Conservation (phyloP, 1,140 invertebrate species). For the Rhyacophila brunnea region DNA sequence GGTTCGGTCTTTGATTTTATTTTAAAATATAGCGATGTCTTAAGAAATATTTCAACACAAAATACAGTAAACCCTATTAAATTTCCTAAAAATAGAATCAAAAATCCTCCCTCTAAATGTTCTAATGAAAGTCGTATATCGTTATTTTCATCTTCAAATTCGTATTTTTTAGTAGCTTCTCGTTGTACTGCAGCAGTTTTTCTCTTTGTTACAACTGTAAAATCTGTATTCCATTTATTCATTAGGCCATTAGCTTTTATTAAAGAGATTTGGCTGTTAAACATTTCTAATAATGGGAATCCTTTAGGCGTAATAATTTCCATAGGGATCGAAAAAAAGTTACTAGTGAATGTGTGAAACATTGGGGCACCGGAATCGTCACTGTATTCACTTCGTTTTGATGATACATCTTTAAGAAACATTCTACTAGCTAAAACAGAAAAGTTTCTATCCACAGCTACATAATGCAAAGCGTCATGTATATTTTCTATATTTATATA, state of each 20-base stretch:
- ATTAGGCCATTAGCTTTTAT: conserved; percentile 50
- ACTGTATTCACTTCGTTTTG: conserved; percentile 43
- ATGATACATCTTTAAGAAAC: conserved; percentile 42
- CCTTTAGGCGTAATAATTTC: conserved; percentile 54
- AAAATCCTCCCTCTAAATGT: conserved; percentile 53
- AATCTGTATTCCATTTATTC: conserved; percentile 39
- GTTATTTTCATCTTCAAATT: conserved; percentile 13
- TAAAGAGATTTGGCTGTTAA: conserved; percentile 44
- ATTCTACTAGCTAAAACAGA: conserved; percentile 43
- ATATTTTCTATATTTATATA: conserved; percentile 42
- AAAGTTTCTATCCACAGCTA: conserved; percentile 46
- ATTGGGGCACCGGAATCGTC: conserved; percentile 39
- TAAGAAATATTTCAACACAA: conserved; percentile 37
- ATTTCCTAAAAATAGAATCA: conserved; percentile 45
- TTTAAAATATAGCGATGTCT: background rate
- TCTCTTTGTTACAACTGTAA: conserved; percentile 29
- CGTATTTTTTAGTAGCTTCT: conserved; percentile 32
- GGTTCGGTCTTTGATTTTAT: background rate
- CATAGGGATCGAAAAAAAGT: conserved; percentile 52
- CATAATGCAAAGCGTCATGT: conserved; percentile 42
- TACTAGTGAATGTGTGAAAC: conserved; percentile 44
- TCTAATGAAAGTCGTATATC: conserved; percentile 46
- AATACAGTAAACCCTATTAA: conserved; percentile 37
- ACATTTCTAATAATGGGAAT: conserved; percentile 50
- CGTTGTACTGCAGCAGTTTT: conserved; percentile 24